phyloP scores from a whole-genome alignment of 2,797 vertebrate genomes.

The Megalops cyprinoides region DNA sequence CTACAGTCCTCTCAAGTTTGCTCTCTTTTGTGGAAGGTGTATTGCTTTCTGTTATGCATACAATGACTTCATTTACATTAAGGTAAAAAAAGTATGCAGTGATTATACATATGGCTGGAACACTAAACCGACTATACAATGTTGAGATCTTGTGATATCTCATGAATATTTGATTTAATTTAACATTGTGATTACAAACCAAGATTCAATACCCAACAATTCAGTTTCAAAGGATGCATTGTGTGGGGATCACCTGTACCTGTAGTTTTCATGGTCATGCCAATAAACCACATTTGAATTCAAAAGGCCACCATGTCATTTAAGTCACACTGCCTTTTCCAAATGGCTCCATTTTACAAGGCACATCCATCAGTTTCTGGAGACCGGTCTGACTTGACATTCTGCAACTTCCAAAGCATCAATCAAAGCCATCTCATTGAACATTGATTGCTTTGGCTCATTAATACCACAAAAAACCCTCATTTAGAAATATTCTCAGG shows the following conservation, averaged over 20 bases:
- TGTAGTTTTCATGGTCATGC: constrained; percentile 16
- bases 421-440: constrained; percentile 77
- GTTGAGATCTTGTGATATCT: no score
- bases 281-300: constrained; percentile 34
- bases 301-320: constrained; percentile 25
- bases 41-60: no score
- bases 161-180: no score
- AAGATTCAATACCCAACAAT: no score
- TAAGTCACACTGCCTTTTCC: constrained; percentile 34
- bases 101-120: constrained; percentile 14
- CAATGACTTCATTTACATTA: no score
- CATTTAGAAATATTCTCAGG: constrained; percentile 21
- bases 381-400: constrained; percentile 67
- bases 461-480: constrained; percentile 68
- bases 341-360: constrained; percentile 40
- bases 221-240: no score
- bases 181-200: no score
- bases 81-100: no score
- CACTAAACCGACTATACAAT: no score
- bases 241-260: no score
- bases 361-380: constrained; percentile 58
- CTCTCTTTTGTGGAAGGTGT: no score
- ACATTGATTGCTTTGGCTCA: constrained; percentile 78
- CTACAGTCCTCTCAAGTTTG: no score
- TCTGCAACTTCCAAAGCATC: constrained; percentile 78